Conservation (phyloP, 1,140 invertebrate species). For the Medauroidea extradentata region DNA sequence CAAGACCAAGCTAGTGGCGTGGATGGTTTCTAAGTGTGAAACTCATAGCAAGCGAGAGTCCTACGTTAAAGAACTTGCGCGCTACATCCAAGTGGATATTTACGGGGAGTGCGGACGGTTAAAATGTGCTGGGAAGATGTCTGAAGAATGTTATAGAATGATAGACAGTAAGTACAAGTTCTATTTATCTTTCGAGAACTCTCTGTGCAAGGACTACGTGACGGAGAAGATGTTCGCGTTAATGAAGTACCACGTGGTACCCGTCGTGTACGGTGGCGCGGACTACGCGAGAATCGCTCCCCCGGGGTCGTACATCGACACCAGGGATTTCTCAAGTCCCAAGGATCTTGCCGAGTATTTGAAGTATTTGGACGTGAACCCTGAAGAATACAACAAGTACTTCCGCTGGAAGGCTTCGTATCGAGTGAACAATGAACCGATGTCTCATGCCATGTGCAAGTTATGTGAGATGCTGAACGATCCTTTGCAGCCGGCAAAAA, state of each 20-base stretch:
- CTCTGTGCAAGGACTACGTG: slow-evolving; percentile 41
- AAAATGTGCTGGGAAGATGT: slow-evolving; percentile 15
- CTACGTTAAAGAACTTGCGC: slow-evolving; percentile 44
- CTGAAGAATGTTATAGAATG: slow-evolving; percentile 24
- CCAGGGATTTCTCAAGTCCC: slow-evolving; percentile 30
- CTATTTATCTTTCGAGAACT: slow-evolving; percentile 43
- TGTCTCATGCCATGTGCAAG: too few species aligned
- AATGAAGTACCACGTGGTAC: slow-evolving; percentile 30
- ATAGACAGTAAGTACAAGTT: slow-evolving; percentile 33
- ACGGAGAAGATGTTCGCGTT: slow-evolving; percentile 41
- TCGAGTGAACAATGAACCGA: neutral
- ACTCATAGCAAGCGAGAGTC: slow-evolving; percentile 40
- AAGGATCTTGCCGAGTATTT: slow-evolving; percentile 37
- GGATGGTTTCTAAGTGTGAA: slow-evolving; percentile 52
- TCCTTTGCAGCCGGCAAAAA: too few species aligned
- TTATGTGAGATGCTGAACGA: too few species aligned
- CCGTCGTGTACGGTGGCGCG: slow-evolving; percentile 27
- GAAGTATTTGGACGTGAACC: slow-evolving; percentile 27
- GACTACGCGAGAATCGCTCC: slow-evolving; percentile 39
- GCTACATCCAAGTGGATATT: slow-evolving; percentile 49
- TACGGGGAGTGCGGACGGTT: slow-evolving; percentile 48
- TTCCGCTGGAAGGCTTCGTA: slow-evolving; percentile 20
- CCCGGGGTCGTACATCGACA: slow-evolving; percentile 41
- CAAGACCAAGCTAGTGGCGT: slow-evolving; percentile 37
- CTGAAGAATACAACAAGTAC: slow-evolving; percentile 32